Conservation (phyloP, 1,140 invertebrate species). For the Philopotamus ludificatus region DNA sequence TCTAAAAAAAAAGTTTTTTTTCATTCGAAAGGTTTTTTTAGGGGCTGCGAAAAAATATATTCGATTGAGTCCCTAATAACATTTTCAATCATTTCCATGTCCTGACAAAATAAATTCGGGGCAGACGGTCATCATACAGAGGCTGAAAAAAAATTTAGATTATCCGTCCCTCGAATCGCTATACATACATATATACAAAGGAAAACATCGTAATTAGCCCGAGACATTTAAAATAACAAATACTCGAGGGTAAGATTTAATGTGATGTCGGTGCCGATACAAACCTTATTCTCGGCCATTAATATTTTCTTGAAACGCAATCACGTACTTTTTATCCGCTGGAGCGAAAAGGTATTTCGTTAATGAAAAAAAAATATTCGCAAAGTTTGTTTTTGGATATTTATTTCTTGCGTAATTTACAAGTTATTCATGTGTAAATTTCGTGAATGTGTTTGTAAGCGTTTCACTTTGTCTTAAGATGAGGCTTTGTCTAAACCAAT, state of each 20-base stretch:
- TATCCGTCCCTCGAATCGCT: no score
- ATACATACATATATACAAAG: conserved; percentile 1
- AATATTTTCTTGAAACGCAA: not conserved
- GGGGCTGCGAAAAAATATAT: conserved; percentile 1
- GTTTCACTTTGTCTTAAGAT: not conserved
- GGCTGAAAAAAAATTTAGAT: no score
- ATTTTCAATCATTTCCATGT: conserved; percentile 13
- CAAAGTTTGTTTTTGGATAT: not conserved
- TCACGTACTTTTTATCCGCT: not conserved
- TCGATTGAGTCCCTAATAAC: not conserved
- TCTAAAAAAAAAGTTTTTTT: no score
- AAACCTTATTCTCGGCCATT: not conserved
- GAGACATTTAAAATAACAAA: no score
- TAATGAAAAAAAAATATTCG: conserved; percentile 3
- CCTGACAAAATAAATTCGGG: no score
- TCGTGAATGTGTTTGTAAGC: not conserved
- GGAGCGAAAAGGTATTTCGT: conserved; percentile 22
- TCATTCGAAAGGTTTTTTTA: no score
- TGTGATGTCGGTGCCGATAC: no score
- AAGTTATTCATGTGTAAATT: not conserved
- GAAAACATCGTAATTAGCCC: no score
- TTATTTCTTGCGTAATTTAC: not conserved
- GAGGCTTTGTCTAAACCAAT: not conserved
- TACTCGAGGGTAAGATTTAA: no score
- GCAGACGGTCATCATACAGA: no score